These are phyloP conservation scores for Scortum barcoo DNA, from an alignment of 2,113 vertebrate genomes.

Conservation along the genomic window DNA sequence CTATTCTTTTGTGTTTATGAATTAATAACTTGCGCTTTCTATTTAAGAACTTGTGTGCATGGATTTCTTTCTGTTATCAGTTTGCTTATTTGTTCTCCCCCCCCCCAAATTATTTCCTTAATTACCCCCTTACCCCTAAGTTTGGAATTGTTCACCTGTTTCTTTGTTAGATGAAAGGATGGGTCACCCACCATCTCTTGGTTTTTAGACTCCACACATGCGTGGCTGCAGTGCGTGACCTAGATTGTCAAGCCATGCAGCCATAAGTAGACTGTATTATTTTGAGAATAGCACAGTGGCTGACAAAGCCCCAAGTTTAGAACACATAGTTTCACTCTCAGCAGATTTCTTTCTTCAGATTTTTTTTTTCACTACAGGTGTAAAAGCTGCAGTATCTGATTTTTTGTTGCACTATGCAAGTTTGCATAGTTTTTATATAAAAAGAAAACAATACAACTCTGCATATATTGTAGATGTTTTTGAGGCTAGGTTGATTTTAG, in stretches of 20 bases:
- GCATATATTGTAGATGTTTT: not conserved
- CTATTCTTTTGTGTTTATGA: accelerated
- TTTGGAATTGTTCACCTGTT: not conserved
- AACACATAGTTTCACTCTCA: not conserved
- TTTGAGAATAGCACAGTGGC: slow-evolving; percentile 34
- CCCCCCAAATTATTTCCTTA: not conserved
- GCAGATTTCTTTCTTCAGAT: too few species aligned
- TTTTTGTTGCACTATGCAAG: too few species aligned
- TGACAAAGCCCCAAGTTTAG: slow-evolving; percentile 6
- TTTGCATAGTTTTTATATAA: not conserved
- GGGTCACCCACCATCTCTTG: not conserved
- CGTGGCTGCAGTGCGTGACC: slow-evolving; percentile 35
- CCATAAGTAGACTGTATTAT: slow-evolving; percentile 49
- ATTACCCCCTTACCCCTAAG: not conserved
- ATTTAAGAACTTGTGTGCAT: not conserved
- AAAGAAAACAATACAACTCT: not conserved
- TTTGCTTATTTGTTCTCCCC: too few species aligned
- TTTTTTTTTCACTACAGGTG: not conserved
- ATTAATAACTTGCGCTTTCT: not conserved
- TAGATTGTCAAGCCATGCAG: slow-evolving; percentile 51
- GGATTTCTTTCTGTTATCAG: not conserved
- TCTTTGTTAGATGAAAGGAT: not conserved
- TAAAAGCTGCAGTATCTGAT: not conserved
- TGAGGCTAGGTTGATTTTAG: not conserved
- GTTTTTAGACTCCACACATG: not conserved